Conservation (phyloP, 2,888 invertebrate species). For the Sphaerolaimus hirsutus region DNA sequence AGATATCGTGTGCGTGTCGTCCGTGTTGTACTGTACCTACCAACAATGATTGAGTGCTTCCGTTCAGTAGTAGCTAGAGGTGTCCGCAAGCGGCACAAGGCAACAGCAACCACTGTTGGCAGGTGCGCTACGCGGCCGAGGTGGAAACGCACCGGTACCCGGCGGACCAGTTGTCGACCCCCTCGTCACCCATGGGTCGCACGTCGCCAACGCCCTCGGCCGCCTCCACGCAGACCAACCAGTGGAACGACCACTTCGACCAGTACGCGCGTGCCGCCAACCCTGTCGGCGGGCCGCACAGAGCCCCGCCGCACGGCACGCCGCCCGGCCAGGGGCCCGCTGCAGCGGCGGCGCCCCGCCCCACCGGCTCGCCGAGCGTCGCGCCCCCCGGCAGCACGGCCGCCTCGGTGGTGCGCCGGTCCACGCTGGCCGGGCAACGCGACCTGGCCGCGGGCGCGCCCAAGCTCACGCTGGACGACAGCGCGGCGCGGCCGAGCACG, state of each 20-base stretch:
- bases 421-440: conserved; percentile 17
- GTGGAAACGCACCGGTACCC: not conserved
- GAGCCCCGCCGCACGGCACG: conserved; percentile 6
- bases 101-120: too few species aligned
- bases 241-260: conserved; percentile 65
- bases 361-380: conserved; percentile 1
- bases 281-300: conserved; percentile 8
- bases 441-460: too few species aligned
- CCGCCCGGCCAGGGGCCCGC: not conserved
- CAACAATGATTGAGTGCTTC: too few species aligned
- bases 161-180: too few species aligned
- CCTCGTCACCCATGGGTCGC: too few species aligned
- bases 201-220: too few species aligned
- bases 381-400: not conserved
- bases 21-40: too few species aligned
- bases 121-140: not conserved
- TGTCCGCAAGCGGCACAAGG: too few species aligned
- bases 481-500: too few species aligned
- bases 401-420: conserved; percentile 11
- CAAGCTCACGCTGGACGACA: too few species aligned
- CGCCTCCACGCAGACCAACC: conserved; percentile 3
- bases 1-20: too few species aligned
- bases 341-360: conserved; percentile 10
- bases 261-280: conserved; percentile 42
- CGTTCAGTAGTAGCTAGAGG: too few species aligned